Evolutionary conservation across 2,797 vertebrate species (phyloP), one percentile per base, ranked within the genome.

Genomic region (Pangasius djambal): DNA sequence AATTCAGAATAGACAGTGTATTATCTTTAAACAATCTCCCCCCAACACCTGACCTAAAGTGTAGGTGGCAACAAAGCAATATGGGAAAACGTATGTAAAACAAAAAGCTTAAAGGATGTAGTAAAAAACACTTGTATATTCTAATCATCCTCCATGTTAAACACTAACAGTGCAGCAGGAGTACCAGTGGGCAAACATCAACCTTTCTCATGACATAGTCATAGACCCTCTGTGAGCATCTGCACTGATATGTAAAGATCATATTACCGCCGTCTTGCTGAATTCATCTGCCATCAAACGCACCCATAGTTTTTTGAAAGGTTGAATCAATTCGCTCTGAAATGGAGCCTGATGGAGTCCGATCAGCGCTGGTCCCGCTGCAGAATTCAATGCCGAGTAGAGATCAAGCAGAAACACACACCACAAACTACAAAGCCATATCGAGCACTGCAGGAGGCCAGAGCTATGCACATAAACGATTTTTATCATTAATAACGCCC

Each of bases 401-500:
- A 89, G 93, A 93, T 93, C 87, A 91, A 92, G 91, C 86, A 88
- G 84, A 89, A 87, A 90, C 81, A 77, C 92, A 88, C 91, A 89
- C 90, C 59, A 31, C 40, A 61, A 90, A 92, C 93, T 94, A 91
- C 93, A 93, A 93, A 93, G 93, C 90, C 90, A 91, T 89, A 84
- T 93, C 89, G 85, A 91, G 88, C 94, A 91, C 94, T 88, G 92
- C 93, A 88, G 94, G 95, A 93, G 86, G 92, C 90, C 89, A 90
- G 88, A 93, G 92, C 92, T 93, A 93, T 91, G 93, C 93, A 94
- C 93, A 93, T 94, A 94, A 95, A 93, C 95, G 94, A 95, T 96
- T 95, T 91, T 94, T 93, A 94, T 90, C 94, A 96, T 96, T 96
- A 96, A 96, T 96, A 96, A 96, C 95, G 94, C 95, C 92, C 94